These are phyloP conservation scores for Brachystomella parvula DNA, from an alignment of 1,140 invertebrate species.

Conservation along the genomic window DNA sequence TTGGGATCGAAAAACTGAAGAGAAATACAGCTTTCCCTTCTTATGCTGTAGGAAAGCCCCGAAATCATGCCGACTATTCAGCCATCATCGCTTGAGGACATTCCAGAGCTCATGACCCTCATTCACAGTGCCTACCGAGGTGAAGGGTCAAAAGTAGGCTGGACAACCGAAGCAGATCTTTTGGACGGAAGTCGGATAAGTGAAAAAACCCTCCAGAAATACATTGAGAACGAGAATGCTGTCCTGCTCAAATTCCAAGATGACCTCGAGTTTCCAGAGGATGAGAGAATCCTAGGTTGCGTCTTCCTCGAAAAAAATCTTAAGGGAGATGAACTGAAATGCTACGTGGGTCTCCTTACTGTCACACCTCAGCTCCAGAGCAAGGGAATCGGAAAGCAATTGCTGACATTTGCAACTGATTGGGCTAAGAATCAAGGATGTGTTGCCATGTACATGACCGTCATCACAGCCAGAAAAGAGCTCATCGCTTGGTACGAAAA, in stretches of 20 bases:
- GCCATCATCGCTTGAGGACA: constrained; percentile 3
- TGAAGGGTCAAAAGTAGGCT: constrained; percentile 15
- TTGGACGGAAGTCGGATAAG: neutral
- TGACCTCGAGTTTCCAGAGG: constrained; percentile 2
- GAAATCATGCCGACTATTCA: constrained; percentile 1
- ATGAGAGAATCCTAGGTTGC: constrained; percentile 9
- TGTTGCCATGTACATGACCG: neutral
- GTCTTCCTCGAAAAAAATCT: neutral
- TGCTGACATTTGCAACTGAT: neutral
- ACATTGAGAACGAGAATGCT: neutral
- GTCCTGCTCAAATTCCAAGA: constrained; percentile 11
- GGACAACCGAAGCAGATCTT: constrained; percentile 21
- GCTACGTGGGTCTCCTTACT: constrained; percentile 12
- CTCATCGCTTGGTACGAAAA: constrained; percentile 18
- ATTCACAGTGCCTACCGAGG: constrained; percentile 13
- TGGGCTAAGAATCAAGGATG: constrained; percentile 9
- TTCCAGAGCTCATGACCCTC: constrained; percentile 4
- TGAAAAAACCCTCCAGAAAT: neutral
- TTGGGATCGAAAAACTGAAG: no score
- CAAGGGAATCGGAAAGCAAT: constrained; percentile 9
- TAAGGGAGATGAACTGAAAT: constrained; percentile 10
- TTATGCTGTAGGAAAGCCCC: no score
- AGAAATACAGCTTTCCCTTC: no score
- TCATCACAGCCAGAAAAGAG: neutral
- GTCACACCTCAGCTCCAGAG: constrained; percentile 12